Evolutionary conservation across 2,797 vertebrate genomes (phyloP).

Genomic region (Chelonia mydas): DNA sequence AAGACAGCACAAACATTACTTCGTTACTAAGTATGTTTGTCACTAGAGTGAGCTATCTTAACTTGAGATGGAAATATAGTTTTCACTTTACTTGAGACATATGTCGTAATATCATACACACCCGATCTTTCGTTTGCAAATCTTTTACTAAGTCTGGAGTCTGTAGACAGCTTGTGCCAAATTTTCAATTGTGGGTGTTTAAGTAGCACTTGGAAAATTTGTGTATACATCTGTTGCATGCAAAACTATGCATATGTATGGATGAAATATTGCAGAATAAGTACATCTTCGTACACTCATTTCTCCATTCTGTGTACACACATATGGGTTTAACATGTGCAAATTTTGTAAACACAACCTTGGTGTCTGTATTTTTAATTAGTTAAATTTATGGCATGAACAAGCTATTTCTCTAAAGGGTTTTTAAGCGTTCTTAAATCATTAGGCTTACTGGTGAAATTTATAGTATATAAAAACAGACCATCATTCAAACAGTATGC

Average conservation of each 20-base stretch:
- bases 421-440: neutral
- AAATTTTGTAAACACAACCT: neutral
- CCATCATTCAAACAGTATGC: neutral
- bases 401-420: neutral
- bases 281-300: neutral
- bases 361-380: neutral
- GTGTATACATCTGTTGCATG: neutral
- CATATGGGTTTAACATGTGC: neutral
- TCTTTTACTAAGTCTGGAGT: neutral
- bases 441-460: neutral
- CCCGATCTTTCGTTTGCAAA: neutral
- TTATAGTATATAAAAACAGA: neutral
- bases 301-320: neutral
- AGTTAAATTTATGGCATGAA: neutral
- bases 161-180: neutral
- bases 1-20: neutral
- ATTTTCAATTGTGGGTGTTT: neutral
- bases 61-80: neutral
- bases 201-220: neutral
- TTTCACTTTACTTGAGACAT: neutral
- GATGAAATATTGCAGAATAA: neutral
- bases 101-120: neutral
- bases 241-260: neutral
- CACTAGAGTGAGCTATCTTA: neutral
- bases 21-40: neutral